phyloP scores from a whole-genome alignment of 1,140 invertebrate genomes.

The Apocrypta bakeri region DNA sequence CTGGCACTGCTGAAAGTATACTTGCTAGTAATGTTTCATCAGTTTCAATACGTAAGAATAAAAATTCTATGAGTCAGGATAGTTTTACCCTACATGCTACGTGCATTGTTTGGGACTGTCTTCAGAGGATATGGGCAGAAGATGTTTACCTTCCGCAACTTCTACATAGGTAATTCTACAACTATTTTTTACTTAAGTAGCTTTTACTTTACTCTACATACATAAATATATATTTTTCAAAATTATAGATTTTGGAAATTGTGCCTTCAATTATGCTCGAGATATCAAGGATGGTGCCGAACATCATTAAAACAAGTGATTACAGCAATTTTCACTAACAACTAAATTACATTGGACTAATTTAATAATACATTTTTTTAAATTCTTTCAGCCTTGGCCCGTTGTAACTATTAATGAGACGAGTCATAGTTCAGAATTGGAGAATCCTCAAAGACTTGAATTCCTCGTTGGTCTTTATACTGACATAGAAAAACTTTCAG shows the following conservation, averaged over 20 bases:
- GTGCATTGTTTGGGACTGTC: conserved; percentile 75
- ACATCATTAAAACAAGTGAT: conserved; percentile 68
- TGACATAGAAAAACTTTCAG: conserved; percentile 70
- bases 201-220: conserved; percentile 31
- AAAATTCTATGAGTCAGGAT: conserved; percentile 57
- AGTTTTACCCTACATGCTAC: conserved; percentile 76
- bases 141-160: conserved; percentile 84
- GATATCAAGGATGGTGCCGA: conserved; percentile 83
- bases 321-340: conserved; percentile 37
- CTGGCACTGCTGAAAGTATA: conserved; percentile 78
- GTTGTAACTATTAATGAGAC: conserved; percentile 59
- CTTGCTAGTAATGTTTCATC: conserved; percentile 71
- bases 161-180: conserved; percentile 74
- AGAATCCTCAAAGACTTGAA: conserved; percentile 63
- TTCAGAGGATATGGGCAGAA: conserved; percentile 83
- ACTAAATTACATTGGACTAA: neutral
- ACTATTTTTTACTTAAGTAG: neutral
- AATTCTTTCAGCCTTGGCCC: conserved; percentile 58
- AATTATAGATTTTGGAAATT: conserved; percentile 88
- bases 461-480: conserved; percentile 73
- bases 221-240: neutral
- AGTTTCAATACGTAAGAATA: conserved; percentile 62
- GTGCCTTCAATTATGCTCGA: conserved; percentile 85
- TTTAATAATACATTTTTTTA: conserved; percentile 6
- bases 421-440: conserved; percentile 54